Conservation (phyloP, 2,888 invertebrate species). For the Serripes groenlandicus region DNA sequence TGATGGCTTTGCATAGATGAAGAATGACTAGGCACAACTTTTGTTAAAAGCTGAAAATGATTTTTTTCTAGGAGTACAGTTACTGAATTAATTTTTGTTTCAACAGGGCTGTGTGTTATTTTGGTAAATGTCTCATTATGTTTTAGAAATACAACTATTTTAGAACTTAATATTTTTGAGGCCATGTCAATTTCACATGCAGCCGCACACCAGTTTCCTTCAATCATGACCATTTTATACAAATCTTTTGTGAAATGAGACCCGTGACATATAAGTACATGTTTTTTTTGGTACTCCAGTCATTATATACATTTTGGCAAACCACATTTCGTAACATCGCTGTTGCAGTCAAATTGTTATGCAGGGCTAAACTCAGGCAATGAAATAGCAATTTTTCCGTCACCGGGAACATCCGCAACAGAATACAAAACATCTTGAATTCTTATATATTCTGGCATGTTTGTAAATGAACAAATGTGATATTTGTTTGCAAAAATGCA, state of each 20-base stretch:
- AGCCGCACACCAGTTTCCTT: not conserved
- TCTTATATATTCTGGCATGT: not conserved
- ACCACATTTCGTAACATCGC: not conserved
- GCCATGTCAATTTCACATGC: not conserved
- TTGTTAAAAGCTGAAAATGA: not conserved
- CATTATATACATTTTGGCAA: not conserved
- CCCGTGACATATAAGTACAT: not conserved
- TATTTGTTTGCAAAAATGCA: no score
- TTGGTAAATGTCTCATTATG: not conserved
- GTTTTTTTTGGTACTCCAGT: not conserved
- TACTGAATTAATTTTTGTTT: not conserved
- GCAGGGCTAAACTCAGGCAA: not conserved
- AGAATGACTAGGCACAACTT: not conserved
- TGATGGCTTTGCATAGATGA: not conserved
- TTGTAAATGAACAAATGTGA: no score
- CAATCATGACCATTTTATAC: not conserved
- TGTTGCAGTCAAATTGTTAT: not conserved
- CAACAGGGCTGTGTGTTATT: not conserved
- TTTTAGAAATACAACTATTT: not conserved
- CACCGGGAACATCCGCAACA: not conserved
- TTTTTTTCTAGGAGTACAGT: not conserved
- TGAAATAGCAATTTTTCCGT: conserved; percentile 1
- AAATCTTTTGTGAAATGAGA: not conserved
- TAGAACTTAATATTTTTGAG: not conserved
- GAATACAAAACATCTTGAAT: not conserved